Conservation (phyloP, 2,888 invertebrate genomes). For the Caenorhabditis japonica region DNA sequence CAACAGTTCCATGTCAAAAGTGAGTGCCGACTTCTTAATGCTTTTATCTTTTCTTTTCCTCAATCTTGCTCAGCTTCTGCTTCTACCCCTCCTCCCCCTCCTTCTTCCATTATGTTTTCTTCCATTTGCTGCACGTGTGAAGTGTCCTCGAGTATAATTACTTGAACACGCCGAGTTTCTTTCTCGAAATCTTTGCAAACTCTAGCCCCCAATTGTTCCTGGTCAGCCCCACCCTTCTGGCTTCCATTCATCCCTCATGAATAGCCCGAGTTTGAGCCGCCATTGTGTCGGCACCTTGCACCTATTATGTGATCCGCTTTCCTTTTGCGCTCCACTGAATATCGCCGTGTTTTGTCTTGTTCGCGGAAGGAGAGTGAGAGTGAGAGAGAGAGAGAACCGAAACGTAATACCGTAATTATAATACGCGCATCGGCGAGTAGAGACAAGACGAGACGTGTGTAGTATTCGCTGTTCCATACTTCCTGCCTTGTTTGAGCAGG, state of each 20-base stretch:
- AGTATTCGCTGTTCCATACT: constrained; percentile 45
- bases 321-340: constrained; percentile 31
- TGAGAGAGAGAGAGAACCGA: constrained; percentile 16
- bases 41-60: neutral
- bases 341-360: constrained; percentile 6
- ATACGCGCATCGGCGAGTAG: constrained; percentile 5
- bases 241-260: constrained; percentile 7
- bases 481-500: constrained; percentile 29
- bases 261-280: neutral
- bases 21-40: neutral
- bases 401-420: constrained; percentile 53
- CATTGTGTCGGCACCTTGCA: constrained; percentile 15
- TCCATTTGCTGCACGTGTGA: constrained; percentile 23
- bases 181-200: neutral
- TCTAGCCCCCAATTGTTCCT: constrained; percentile 6
- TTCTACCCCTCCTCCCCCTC: neutral
- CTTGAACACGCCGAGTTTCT: constrained; percentile 9
- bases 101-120: constrained; percentile 14
- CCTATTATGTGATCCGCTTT: constrained; percentile 12
- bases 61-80: neutral
- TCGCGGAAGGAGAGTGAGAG: no score
- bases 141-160: constrained; percentile 33
- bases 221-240: neutral
- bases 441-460: neutral
- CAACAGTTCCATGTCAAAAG: neutral